Percentiles rank a stretch among this genome's conserved stretches.
These are phyloP conservation scores for Anguilla obscura DNA, from an alignment of 2,797 vertebrate genomes.

Conservation along the genomic window DNA sequence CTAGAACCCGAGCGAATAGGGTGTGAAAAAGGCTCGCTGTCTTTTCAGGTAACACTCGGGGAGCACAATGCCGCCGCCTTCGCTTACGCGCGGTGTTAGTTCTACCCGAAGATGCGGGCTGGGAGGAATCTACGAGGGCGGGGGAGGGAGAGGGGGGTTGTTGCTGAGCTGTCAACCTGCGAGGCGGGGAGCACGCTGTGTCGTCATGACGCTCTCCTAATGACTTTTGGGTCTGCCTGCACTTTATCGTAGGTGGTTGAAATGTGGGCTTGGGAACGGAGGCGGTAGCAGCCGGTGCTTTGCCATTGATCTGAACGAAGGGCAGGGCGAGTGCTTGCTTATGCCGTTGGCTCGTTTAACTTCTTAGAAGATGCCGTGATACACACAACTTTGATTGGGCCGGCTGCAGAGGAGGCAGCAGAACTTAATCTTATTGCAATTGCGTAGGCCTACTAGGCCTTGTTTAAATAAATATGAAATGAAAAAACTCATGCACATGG, in stretches of 20 bases:
- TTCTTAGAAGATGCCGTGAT: not conserved
- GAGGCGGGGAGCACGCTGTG: slow-evolving; percentile 34
- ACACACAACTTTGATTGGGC: not conserved
- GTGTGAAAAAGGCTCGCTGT: not conserved
- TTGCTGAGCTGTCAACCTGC: not conserved
- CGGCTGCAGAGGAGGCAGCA: not conserved
- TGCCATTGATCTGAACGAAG: not conserved
- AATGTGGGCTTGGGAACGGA: not conserved
- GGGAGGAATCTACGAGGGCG: not conserved
- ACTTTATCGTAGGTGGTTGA: not conserved
- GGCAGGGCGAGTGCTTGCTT: not conserved
- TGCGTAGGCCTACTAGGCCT: not conserved
- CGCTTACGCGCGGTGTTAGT: not conserved
- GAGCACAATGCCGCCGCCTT: not conserved
- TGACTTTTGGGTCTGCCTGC: not conserved
- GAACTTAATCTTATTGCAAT: not conserved
- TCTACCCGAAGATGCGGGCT: not conserved
- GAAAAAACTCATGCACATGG: no score
- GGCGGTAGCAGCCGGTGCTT: not conserved
- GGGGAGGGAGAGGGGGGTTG: not conserved
- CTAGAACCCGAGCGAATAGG: not conserved
- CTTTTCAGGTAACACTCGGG: not conserved
- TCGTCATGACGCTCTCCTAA: slow-evolving; percentile 45
- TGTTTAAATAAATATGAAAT: no score
- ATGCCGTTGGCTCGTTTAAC: not conserved